A percentile compares a stretch with the other conserved stretches of the same genome.
Conservation (phyloP, 2,888 invertebrate genomes). For the Trissolcus japonicus region DNA sequence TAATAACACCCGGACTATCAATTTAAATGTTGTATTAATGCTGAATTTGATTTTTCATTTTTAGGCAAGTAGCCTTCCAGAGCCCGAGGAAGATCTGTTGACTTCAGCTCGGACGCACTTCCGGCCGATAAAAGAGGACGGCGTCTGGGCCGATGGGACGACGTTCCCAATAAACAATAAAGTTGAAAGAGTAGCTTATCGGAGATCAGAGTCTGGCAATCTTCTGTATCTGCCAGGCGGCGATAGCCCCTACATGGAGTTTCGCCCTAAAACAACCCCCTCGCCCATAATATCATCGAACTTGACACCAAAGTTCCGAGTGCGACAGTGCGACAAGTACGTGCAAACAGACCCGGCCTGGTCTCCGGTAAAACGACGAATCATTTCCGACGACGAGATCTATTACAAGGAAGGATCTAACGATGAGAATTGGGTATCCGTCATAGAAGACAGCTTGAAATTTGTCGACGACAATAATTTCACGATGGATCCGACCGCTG, state of each 20-base stretch:
- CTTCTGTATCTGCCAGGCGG: constrained; percentile 73
- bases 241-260: constrained; percentile 77
- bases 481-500: constrained; percentile 63
- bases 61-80: constrained; percentile 65
- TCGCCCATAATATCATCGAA: constrained; percentile 78
- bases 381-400: constrained; percentile 69
- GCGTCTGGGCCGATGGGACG: constrained; percentile 82
- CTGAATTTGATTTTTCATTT: neutral
- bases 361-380: constrained; percentile 72
- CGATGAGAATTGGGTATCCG: constrained; percentile 31
- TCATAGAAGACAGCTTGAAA: constrained; percentile 9
- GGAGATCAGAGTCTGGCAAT: constrained; percentile 79
- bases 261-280: constrained; percentile 72
- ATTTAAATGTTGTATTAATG: neutral
- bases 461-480: constrained; percentile 67
- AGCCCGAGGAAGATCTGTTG: constrained; percentile 83
- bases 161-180: constrained; percentile 82
- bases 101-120: constrained; percentile 90
- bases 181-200: constrained; percentile 82
- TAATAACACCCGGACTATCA: neutral
- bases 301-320: constrained; percentile 81
- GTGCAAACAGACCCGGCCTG: constrained; percentile 73
- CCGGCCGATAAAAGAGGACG: constrained; percentile 84
- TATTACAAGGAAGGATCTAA: constrained; percentile 43
- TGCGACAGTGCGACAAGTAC: constrained; percentile 78